phyloP scores from a whole-genome alignment of 1,140 invertebrate genomes.

The Apis dorsata region DNA sequence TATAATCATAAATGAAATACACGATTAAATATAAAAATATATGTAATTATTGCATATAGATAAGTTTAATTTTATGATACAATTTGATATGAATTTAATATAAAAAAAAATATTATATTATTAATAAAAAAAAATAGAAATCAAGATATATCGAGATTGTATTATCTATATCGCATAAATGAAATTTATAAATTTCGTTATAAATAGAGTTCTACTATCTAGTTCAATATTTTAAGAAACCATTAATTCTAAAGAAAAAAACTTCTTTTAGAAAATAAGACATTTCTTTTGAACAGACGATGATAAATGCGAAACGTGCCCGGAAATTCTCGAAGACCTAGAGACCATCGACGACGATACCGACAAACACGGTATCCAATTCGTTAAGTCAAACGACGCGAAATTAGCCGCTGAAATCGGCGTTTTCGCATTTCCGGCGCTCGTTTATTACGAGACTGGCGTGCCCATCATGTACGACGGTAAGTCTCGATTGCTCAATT shows the following conservation, averaged over 20 bases:
- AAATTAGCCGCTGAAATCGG: slow-evolving; percentile 94
- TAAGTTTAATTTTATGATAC: no score
- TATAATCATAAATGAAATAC: no score
- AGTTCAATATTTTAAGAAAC: no score
- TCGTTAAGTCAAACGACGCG: slow-evolving; percentile 95
- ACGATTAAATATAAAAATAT: no score
- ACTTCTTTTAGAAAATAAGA: slow-evolving; percentile 24
- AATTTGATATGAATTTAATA: no score
- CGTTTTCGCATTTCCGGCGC: slow-evolving; percentile 93
- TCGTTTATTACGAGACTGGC: slow-evolving; percentile 95
- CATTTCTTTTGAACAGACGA: slow-evolving; percentile 83
- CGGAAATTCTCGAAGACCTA: slow-evolving; percentile 91
- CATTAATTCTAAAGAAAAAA: background rate
- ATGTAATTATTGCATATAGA: no score
- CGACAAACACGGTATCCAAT: slow-evolving; percentile 94
- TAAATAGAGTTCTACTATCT: no score
- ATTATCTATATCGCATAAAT: no score
- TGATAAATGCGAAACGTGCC: slow-evolving; percentile 90
- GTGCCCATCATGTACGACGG: slow-evolving; percentile 97
- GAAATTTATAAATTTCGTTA: no score
- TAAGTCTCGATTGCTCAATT: slow-evolving; percentile 80
- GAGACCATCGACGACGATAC: slow-evolving; percentile 97
- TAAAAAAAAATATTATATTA: no score
- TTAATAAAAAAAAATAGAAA: no score
- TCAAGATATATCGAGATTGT: no score